These are phyloP conservation scores for Antechinus stuartii DNA, from an alignment of 2,113 vertebrate genomes.

Conservation along the genomic window DNA sequence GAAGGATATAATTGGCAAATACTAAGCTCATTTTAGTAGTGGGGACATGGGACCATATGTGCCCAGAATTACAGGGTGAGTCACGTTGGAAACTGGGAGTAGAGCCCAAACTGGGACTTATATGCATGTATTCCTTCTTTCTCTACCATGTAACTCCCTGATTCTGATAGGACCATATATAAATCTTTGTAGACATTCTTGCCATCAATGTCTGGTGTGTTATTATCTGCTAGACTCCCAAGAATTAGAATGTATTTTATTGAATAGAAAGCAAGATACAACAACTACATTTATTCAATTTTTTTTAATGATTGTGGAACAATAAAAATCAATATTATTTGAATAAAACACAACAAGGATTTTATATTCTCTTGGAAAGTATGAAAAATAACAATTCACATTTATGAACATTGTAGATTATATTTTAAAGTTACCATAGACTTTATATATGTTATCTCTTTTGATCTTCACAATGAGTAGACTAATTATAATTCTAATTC, in stretches of 20 bases:
- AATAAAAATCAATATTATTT: not conserved
- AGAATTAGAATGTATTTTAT: not conserved
- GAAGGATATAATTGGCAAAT: not conserved
- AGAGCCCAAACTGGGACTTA: not conserved
- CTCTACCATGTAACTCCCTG: not conserved
- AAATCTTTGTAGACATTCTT: not conserved
- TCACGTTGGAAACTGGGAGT: not conserved
- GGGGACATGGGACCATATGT: constrained; percentile 2
- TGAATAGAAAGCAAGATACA: not conserved
- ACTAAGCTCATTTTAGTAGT: not conserved
- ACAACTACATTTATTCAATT: not conserved
- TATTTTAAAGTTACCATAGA: not conserved
- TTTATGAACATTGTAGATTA: not conserved
- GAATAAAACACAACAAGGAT: not conserved
- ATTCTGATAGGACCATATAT: not conserved
- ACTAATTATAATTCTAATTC: not conserved
- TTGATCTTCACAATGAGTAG: not conserved
- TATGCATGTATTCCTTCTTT: not conserved
- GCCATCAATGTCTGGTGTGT: not conserved
- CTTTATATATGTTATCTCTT: not conserved
- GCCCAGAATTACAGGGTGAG: not conserved
- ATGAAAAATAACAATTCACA: not conserved
- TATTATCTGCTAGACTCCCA: not conserved
- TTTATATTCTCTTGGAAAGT: not conserved
- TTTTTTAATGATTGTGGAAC: not conserved